Percentiles rank a stretch among this genome's conserved stretches.
Conservation (phyloP, 1,140 invertebrate genomes). For the Bombus superbus region DNA sequence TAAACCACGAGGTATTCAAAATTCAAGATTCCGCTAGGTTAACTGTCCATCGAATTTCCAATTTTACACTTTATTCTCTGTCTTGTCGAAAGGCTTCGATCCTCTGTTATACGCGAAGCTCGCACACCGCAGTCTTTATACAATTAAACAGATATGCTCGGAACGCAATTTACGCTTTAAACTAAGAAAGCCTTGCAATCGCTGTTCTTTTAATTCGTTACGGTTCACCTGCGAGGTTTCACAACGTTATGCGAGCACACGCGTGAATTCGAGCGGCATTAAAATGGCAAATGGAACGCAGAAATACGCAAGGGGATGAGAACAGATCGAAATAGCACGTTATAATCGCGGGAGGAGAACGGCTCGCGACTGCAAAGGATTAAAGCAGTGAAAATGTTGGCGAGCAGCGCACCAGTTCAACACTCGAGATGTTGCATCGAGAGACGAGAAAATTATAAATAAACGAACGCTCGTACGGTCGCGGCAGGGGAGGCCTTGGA, state of each 20-base stretch:
- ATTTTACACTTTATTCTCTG: neutral
- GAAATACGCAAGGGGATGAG: no score
- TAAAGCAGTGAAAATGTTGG: conserved; percentile 6
- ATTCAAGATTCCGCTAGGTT: neutral
- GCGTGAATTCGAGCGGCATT: neutral
- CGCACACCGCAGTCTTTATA: neutral
- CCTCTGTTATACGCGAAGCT: neutral
- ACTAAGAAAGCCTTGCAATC: no score
- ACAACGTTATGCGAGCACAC: neutral
- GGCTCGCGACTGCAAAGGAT: neutral
- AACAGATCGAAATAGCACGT: neutral
- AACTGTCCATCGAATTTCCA: no score
- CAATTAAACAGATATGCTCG: neutral
- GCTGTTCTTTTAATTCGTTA: neutral
- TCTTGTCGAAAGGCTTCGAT: neutral
- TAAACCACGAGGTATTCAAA: neutral
- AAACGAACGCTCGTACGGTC: conserved; percentile 26
- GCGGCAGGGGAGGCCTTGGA: conserved; percentile 40
- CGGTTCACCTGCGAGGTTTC: no score
- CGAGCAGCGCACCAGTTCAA: neutral
- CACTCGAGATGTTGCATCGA: conserved; percentile 7
- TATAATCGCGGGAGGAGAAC: neutral
- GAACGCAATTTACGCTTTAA: neutral
- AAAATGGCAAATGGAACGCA: neutral
- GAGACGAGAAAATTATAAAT: conserved; percentile 47